Evolutionary conservation across 2,113 vertebrate species (phyloP), one percentile per base, ranked within the genome.

Genomic region (Urocolius indicus): DNA sequence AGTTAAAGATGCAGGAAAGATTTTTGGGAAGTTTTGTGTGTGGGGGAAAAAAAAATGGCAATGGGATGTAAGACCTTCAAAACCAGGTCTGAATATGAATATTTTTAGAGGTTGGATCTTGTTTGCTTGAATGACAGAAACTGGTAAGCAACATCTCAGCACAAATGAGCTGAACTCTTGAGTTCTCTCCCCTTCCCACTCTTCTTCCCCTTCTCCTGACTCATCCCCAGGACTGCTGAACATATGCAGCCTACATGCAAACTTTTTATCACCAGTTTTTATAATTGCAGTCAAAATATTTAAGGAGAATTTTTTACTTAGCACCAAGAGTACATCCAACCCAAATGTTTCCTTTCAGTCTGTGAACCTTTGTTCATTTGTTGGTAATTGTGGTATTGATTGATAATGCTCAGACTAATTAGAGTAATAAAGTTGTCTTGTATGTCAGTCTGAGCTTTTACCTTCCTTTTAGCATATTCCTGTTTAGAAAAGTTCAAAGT

Each of bases 231-330:
- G 75, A 57, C 51, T 58, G 54, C 62, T 81, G 76, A 84, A 57
- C 52, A 57, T 73, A 54, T 3, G 21, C 73, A 94, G 32, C 82
- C 82, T 91, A 66, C n/a, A 41, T 62, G 17, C 55, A 83, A 72
- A 71, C 52, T 78, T 90, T 52, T 87, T 75, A n/a, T 71, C 73
- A 72, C 66, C 23, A 49, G 10, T 78, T 80, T 87, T 67, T 79
- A 7, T 46, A 62, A 92, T 36, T 95, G 45, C 38, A 54, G 72
- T 93, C 90, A 93, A 92, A 94, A 93, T 80, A 92, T 86, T 93
- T 94, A 94, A 69, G 6, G 38, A 83, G 43, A 58, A 11, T 4
- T 67, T 83, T 83, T 94, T 65, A 52, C 65, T 71, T 93, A 81
- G 17, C 23, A 77, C 17, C 58, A 55, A 80, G 51, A 65, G 61